Conservation (phyloP, 2,113 vertebrate genomes). For the Stercorarius parasiticus region DNA sequence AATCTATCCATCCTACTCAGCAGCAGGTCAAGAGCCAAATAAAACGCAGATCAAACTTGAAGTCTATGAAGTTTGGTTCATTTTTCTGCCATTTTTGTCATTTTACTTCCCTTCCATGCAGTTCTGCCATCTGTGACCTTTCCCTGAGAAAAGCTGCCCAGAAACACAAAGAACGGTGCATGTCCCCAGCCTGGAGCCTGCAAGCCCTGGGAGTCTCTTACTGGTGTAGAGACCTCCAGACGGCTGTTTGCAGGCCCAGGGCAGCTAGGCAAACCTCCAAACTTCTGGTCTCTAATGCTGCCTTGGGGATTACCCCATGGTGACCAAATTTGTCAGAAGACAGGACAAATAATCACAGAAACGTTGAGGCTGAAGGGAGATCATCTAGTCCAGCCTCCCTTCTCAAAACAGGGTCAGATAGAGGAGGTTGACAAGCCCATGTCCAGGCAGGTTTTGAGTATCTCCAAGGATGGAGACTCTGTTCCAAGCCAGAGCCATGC, state of each 20-base stretch:
- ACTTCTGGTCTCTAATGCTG: not conserved
- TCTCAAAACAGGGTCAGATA: not conserved
- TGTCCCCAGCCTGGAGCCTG: not conserved
- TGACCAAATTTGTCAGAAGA: not conserved
- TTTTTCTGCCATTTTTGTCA: not conserved
- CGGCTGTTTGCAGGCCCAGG: not conserved
- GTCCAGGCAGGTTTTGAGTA: not conserved
- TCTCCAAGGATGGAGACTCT: not conserved
- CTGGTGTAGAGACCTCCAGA: not conserved
- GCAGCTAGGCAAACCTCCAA: not conserved
- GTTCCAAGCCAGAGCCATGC: not conserved
- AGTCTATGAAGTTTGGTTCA: accelerated
- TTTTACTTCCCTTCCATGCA: not conserved
- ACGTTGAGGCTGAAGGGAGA: not conserved
- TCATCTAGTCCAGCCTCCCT: not conserved
- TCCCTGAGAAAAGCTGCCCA: not conserved
- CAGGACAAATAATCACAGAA: not conserved
- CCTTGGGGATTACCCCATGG: not conserved
- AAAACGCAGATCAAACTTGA: not conserved
- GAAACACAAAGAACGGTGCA: not conserved
- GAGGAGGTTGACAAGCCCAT: not conserved
- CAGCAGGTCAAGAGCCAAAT: not conserved
- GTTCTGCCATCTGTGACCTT: not conserved
- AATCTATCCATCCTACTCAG: not conserved
- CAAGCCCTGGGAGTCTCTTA: not conserved